Conservation (phyloP, 2,888 invertebrate species). For the Athripsodes cinereus region DNA sequence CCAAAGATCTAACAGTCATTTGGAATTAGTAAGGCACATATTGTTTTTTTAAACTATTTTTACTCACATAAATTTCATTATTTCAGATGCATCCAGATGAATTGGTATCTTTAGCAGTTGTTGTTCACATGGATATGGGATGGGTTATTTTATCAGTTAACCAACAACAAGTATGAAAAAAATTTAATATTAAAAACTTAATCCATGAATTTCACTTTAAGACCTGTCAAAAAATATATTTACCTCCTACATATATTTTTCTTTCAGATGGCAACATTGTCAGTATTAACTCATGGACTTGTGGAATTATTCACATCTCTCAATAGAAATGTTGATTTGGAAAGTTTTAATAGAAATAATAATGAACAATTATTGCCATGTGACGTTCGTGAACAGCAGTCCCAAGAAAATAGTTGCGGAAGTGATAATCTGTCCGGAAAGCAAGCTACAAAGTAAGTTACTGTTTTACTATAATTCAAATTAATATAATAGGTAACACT, state of each 20-base stretch:
- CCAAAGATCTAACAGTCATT: no score
- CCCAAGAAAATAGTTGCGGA: background rate
- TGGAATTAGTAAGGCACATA: no score
- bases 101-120: background rate
- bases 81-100: no score
- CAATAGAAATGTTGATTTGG: background rate
- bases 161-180: background rate
- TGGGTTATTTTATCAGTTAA: background rate
- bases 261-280: slow-evolving; percentile 8
- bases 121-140: background rate
- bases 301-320: background rate
- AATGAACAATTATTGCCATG: background rate
- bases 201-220: no score
- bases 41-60: no score
- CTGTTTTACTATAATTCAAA: background rate
- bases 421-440: background rate
- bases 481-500: background rate
- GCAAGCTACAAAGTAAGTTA: background rate
- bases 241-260: no score
- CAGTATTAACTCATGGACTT: slow-evolving; percentile 5
- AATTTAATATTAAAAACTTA: background rate
- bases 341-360: background rate
- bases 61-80: no score
- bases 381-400: background rate
- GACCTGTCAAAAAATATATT: no score